Evolutionary conservation across 2,113 vertebrate species (phyloP).

Genomic region (Coturnix japonica): DNA sequence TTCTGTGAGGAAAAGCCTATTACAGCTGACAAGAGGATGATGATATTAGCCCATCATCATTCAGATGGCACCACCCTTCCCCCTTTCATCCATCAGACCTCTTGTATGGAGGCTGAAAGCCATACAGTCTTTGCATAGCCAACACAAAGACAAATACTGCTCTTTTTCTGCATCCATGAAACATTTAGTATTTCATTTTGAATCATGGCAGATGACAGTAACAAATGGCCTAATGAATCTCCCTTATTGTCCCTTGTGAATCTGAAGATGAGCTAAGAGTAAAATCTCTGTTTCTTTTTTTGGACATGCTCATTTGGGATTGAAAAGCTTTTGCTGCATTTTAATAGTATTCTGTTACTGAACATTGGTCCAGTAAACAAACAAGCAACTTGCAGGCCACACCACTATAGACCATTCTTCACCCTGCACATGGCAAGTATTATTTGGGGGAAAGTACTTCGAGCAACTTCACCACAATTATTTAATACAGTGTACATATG

Average conservation of each 20-base stretch:
- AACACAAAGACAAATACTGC: conserved; percentile 98
- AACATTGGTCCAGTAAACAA: conserved; percentile 70
- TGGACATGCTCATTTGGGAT: conserved; percentile 47
- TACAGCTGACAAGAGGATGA: conserved; percentile 99
- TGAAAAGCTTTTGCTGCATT: conserved; percentile 41
- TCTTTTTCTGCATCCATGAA: conserved; percentile 98
- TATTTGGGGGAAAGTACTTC: neutral
- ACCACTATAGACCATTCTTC: neutral
- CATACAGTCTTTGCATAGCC: conserved; percentile 83
- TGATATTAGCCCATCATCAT: conserved; percentile 99
- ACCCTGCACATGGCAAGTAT: neutral
- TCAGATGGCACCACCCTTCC: conserved; percentile 94
- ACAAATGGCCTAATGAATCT: conserved; percentile 99
- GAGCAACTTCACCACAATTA: neutral
- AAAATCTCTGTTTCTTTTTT: conserved; percentile 77
- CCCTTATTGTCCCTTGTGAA: conserved; percentile 94
- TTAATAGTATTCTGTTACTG: conserved; percentile 16
- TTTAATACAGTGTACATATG: neutral
- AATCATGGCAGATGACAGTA: conserved; percentile 96
- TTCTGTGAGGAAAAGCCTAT: conserved; percentile 99
- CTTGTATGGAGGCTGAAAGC: conserved; percentile 85
- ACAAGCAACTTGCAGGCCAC: conserved; percentile 16
- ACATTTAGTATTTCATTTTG: conserved; percentile 99
- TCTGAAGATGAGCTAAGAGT: conserved; percentile 88
- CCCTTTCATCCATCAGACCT: conserved; percentile 97